Evolutionary conservation across 2,797 vertebrate genomes (phyloP), one percentile per base, ranked within the genome.

Genomic region (Jordanella pulchra): DNA sequence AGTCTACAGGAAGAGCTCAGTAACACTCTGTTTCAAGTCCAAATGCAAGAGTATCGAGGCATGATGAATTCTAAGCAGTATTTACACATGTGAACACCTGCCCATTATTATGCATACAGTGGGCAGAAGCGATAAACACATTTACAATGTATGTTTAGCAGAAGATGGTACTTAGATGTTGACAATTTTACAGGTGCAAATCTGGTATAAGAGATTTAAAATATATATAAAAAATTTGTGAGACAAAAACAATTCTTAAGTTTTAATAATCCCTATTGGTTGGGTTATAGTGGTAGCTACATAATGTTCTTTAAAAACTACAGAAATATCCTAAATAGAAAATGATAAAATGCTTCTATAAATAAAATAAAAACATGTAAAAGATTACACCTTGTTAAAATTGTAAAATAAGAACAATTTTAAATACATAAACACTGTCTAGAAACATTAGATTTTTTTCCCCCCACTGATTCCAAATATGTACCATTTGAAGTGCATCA

Each of bases 1-100:
- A 32, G 25, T 82, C 80, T 87, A 72, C 70, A 67, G 25, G 83
- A 87, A 93, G 84, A 91, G 94, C 93, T 94, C 91, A 92, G 85
- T 23, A 63, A 63, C 35, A 25, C 39, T 12, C 84, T 84, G 72
- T 89, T 84, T 89, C 70, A 82, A 55, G 84, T 80, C 89, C 84
- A 81, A 63, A 88, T 77, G 81, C 77, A 75, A 81, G 70, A 70
- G 72, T 77, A 53, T 78, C 73, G 69, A 61, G 77, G 72, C 63
- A 55, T 72, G 72, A 76, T 76, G 42, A 73, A 77, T 56, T 81
- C 74, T 65, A 42, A 18, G 61, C 76, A 73, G 71, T 21, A 27
- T 84, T 86, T 84, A 71, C 71, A 87, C 76, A 85, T 83, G 73
- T 89, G 87, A 63, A 77, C 83, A 88, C 78, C 76, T 82, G 78